phyloP scores from a whole-genome alignment of 2,888 invertebrate species.

The Agrilus mali region DNA sequence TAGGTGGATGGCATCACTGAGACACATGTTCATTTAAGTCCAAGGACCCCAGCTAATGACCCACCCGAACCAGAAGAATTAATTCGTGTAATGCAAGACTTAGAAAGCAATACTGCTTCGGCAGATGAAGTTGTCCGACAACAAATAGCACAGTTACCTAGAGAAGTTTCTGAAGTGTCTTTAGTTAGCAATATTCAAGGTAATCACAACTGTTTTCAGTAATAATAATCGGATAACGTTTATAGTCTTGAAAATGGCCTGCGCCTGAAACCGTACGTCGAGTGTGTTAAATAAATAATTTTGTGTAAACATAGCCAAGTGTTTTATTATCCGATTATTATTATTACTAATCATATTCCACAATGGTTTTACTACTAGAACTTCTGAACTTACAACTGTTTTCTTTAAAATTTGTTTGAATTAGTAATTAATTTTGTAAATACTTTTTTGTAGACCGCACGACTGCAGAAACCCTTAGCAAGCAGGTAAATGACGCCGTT shows the following conservation, averaged over 20 bases:
- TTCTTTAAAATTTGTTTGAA: not conserved
- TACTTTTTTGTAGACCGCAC: constrained; percentile 50
- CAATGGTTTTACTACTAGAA: no score
- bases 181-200: constrained; percentile 77
- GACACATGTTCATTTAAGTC: constrained; percentile 64
- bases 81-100: constrained; percentile 67
- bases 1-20: constrained; percentile 61
- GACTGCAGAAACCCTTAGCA: constrained; percentile 63
- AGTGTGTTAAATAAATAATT: no score
- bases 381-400: no score
- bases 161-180: constrained; percentile 86
- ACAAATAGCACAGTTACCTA: constrained; percentile 84
- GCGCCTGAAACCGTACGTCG: no score
- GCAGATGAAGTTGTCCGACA: constrained; percentile 88
- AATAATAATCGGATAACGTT: no score
- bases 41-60: constrained; percentile 68
- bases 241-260: no score
- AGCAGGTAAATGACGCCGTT: constrained; percentile 80
- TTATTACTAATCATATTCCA: no score
- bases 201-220: constrained; percentile 33
- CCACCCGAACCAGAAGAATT: constrained; percentile 89
- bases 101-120: constrained; percentile 90
- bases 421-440: not conserved
- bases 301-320: no score
- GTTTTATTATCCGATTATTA: no score